Conservation (phyloP, 2,888 invertebrate species). For the Drosophila dives region DNA sequence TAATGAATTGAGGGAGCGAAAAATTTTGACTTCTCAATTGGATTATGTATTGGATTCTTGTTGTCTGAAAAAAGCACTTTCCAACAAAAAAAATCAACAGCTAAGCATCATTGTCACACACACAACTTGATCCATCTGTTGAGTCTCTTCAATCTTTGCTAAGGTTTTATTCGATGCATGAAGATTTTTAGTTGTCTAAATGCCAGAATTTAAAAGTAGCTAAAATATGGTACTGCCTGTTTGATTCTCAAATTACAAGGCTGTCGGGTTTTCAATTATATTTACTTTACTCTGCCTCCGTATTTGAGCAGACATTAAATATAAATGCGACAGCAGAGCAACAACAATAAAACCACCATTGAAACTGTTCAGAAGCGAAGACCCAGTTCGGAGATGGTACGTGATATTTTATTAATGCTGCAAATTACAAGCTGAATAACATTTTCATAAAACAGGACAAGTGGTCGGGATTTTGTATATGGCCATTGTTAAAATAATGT, state of each 20-base stretch:
- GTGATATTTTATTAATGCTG: conserved; percentile 69
- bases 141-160: not conserved
- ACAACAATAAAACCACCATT: conserved; percentile 9
- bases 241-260: not conserved
- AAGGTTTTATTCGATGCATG: too few relatives aligned
- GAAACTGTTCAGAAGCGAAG: conserved; percentile 18
- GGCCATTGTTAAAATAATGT: conserved; percentile 16
- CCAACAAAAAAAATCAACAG: not conserved
- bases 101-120: not conserved
- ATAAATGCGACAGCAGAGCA: conserved; percentile 24
- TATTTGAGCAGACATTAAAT: conserved; percentile 29
- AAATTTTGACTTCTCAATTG: conserved; percentile 15
- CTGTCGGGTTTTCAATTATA: not conserved
- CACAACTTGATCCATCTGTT: not conserved
- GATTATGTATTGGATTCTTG: not conserved
- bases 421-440: conserved; percentile 56
- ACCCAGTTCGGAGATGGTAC: conserved; percentile 25
- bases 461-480: not conserved
- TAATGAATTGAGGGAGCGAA: conserved; percentile 18
- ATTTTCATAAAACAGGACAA: conserved; percentile 30
- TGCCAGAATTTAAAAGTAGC: not conserved
- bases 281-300: conserved; percentile 13
- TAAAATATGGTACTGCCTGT: not conserved
- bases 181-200: not conserved
- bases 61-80: not conserved